Percentiles rank a stretch among this genome's conserved stretches.
Evolutionary conservation across 1,140 invertebrate species (phyloP).

Genomic region (Drosophila orosa): DNA sequence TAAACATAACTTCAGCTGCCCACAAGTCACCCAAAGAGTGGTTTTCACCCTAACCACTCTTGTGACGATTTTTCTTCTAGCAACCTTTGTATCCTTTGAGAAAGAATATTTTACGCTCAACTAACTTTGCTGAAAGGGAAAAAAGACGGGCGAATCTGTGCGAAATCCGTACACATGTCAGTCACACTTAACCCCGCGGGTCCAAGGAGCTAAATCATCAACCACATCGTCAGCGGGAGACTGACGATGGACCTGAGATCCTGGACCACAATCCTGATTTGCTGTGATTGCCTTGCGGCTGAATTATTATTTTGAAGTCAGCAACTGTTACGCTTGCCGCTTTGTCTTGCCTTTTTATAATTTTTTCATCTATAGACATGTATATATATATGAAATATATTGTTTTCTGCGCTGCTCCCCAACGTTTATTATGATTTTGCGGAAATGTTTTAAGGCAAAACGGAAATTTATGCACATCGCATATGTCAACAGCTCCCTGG

Average conservation of each 20-base stretch:
- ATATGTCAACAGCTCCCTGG: slow-evolving; percentile 75
- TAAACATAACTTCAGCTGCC: slow-evolving; percentile 20
- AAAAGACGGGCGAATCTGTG: slow-evolving; percentile 44
- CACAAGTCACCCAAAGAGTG: neutral
- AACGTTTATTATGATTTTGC: slow-evolving; percentile 81
- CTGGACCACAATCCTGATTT: slow-evolving; percentile 66
- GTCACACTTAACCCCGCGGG: slow-evolving; percentile 74
- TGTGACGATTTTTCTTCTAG: neutral
- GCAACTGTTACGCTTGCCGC: slow-evolving; percentile 52
- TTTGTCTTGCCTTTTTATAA: slow-evolving; percentile 51
- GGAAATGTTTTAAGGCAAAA: slow-evolving; percentile 74
- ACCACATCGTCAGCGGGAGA: slow-evolving; percentile 22
- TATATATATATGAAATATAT: slow-evolving; percentile 23
- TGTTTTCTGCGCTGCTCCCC: slow-evolving; percentile 44
- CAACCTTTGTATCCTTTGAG: slow-evolving; percentile 32
- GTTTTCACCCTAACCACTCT: neutral
- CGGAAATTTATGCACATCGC: slow-evolving; percentile 76
- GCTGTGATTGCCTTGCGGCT: slow-evolving; percentile 73
- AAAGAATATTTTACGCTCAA: slow-evolving; percentile 72
- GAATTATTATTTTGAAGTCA: slow-evolving; percentile 77
- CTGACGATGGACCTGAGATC: slow-evolving; percentile 27
- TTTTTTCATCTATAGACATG: slow-evolving; percentile 39
- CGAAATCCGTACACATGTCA: slow-evolving; percentile 77
- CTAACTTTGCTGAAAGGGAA: slow-evolving; percentile 64
- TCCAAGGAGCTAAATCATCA: slow-evolving; percentile 28